Conservation (phyloP, 1,140 invertebrate genomes). For the Drosophila nebulosa region DNA sequence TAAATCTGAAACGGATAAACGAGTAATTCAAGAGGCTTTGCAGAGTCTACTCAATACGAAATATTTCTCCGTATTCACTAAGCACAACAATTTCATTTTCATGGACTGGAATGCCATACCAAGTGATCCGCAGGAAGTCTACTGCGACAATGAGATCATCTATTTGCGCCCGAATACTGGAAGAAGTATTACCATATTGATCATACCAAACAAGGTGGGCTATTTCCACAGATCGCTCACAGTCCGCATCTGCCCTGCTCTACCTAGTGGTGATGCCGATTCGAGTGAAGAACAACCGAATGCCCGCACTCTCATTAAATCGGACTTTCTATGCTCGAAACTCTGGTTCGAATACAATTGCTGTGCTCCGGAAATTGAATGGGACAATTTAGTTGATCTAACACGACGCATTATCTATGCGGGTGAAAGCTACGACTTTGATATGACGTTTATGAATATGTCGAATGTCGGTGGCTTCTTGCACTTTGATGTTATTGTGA, state of each 20-base stretch:
- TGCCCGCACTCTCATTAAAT: slow-evolving; percentile 34
- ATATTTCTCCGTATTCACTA: slow-evolving; percentile 59
- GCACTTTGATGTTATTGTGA: slow-evolving; percentile 67
- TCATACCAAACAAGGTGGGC: slow-evolving; percentile 64
- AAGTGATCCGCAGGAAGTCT: slow-evolving; percentile 62
- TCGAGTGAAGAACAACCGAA: slow-evolving; percentile 23
- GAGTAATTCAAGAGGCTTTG: slow-evolving; percentile 58
- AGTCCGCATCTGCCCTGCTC: slow-evolving; percentile 58
- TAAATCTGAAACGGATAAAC: slow-evolving; percentile 65
- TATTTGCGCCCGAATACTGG: slow-evolving; percentile 66
- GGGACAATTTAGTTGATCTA: slow-evolving; percentile 44
- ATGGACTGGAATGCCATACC: slow-evolving; percentile 76
- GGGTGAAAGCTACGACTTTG: slow-evolving; percentile 56
- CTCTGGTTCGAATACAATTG: slow-evolving; percentile 72
- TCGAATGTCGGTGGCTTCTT: slow-evolving; percentile 55
- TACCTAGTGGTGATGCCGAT: neutral
- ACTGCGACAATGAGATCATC: slow-evolving; percentile 68
- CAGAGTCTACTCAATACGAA: slow-evolving; percentile 37
- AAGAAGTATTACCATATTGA: slow-evolving; percentile 57
- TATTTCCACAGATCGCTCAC: slow-evolving; percentile 54
- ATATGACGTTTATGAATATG: slow-evolving; percentile 56
- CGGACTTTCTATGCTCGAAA: slow-evolving; percentile 56
- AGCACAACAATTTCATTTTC: slow-evolving; percentile 63
- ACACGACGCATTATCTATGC: slow-evolving; percentile 43
- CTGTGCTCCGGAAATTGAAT: slow-evolving; percentile 49